Evolutionary conservation across 2,888 invertebrate species (phyloP).

Genomic region (Thumatha senex): DNA sequence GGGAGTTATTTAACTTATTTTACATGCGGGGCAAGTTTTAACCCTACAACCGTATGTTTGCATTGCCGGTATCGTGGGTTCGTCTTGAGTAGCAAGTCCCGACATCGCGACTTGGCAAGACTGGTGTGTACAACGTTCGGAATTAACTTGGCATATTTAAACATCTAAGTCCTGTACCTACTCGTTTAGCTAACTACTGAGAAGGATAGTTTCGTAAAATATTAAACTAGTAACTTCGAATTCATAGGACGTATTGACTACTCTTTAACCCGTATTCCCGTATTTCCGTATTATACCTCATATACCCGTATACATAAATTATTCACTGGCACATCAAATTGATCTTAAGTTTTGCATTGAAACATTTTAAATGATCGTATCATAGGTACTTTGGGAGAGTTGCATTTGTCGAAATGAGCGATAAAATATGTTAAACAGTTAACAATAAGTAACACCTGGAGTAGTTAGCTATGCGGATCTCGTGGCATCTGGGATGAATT

Average conservation of each 20-base stretch:
- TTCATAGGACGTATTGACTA: conserved; percentile 27
- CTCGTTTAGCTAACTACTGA: conserved; percentile 35
- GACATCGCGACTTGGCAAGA: conserved; percentile 36
- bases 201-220: conserved; percentile 36
- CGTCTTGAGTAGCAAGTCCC: conserved; percentile 43
- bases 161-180: conserved; percentile 46
- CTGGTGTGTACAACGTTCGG: conserved; percentile 44
- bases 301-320: no score
- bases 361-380: background rate
- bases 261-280: no score
- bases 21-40: conserved; percentile 74
- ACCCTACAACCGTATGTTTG: conserved; percentile 68
- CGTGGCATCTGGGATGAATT: no score
- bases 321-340: no score
- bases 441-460: no score
- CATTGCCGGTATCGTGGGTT: conserved; percentile 51
- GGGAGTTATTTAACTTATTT: conserved; percentile 76
- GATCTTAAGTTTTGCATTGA: no score
- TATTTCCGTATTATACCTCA: no score
- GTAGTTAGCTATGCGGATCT: no score
- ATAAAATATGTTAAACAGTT: no score
- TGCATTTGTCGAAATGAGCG: no score
- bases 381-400: no score
- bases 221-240: conserved; percentile 29
- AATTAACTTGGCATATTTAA: conserved; percentile 65